Evolutionary conservation across 1,140 invertebrate species (phyloP), one percentile per base, ranked within the genome.

Genomic region (Zaprionus africanus): DNA sequence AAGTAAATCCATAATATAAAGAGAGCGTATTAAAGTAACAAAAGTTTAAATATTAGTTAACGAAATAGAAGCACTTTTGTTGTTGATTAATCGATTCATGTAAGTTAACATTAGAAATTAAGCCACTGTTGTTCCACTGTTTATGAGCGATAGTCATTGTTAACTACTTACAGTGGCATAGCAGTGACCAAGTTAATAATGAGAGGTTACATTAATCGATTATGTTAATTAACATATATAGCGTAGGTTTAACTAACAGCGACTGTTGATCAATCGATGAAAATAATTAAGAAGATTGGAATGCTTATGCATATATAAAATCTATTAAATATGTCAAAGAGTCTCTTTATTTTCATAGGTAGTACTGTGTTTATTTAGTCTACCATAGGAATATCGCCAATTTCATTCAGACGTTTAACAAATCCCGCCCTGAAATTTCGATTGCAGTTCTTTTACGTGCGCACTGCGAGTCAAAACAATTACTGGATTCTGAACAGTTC

Each of bases 401-500:
- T 6, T 46, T 9, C 9, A 46, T 17, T 46, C 41, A 46, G n/a
- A 17, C 19, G 22, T 24, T 5, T 12, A 12, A 4, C n/a, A 22
- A 51, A 19, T 51, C 19, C 17, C 46, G 9, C 19, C 46, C 46
- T 12, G 19, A 1, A 24, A 24, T 51, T 51, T 51, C 12, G 4
- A 22, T 51, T 24, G 46, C 46, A 46, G 41, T 46, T 46, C n/a
- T 46, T 38, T 38, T 46, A 9, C 41, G n/a, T 46, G n/a, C n/a
- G 41, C 41, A 17, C n/a, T 17, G 6, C 19, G 46, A 24, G 46
- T 19, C 46, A 51, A 51, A 51, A 51, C 61, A 64, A 54, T 24
- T 34, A 49, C 9, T n/a, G 41, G 46, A 62, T 54, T 56, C 54
- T 19, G 57, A 34, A 64, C 36, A 68, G 59, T 43, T 76, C 73